A percentile compares a stretch with the other conserved stretches of the same genome.
Conservation (phyloP, 2,113 vertebrate genomes). For the Chamaea fasciata region DNA sequence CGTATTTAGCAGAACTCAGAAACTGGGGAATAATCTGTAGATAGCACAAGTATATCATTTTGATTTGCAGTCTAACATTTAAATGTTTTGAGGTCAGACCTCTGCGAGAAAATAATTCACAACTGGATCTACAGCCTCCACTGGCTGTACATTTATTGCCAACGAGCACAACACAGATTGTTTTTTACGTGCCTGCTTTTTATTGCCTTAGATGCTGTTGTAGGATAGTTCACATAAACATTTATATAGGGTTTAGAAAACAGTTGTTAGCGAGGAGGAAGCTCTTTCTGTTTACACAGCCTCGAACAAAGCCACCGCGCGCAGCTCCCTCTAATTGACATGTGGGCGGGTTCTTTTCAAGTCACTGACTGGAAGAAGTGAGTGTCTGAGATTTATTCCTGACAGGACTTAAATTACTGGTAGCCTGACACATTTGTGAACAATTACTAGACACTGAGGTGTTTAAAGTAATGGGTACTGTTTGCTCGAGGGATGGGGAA, state of each 20-base stretch:
- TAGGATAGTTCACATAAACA: slow-evolving; percentile 75
- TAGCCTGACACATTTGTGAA: slow-evolving; percentile 78
- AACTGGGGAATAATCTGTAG: slow-evolving; percentile 47
- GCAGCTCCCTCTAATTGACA: slow-evolving; percentile 82
- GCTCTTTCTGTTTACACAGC: slow-evolving; percentile 77
- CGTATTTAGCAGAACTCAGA: slow-evolving; percentile 42
- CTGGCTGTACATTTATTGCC: slow-evolving; percentile 64
- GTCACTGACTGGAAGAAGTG: slow-evolving; percentile 81
- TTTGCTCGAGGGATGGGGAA: slow-evolving; percentile 70
- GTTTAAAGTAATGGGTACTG: slow-evolving; percentile 77
- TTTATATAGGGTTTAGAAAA: slow-evolving; percentile 80
- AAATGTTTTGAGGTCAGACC: slow-evolving; percentile 76
- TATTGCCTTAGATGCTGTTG: slow-evolving; percentile 61
- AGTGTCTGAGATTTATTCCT: slow-evolving; percentile 75
- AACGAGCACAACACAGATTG: slow-evolving; percentile 47
- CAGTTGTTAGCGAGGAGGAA: slow-evolving; percentile 79
- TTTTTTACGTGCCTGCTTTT: slow-evolving; percentile 58
- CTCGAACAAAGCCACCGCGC: slow-evolving; percentile 76
- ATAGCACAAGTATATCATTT: slow-evolving; percentile 60
- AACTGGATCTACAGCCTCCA: slow-evolving; percentile 62
- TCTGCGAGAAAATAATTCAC: slow-evolving; percentile 69
- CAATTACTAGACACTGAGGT: slow-evolving; percentile 78
- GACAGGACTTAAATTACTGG: slow-evolving; percentile 80
- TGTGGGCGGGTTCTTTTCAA: slow-evolving; percentile 82
- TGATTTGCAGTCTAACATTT: slow-evolving; percentile 73